Evolutionary conservation across 2,797 vertebrate genomes (phyloP), one percentile per base, ranked within the genome.

Genomic region (Urocyon cinereoargenteus): DNA sequence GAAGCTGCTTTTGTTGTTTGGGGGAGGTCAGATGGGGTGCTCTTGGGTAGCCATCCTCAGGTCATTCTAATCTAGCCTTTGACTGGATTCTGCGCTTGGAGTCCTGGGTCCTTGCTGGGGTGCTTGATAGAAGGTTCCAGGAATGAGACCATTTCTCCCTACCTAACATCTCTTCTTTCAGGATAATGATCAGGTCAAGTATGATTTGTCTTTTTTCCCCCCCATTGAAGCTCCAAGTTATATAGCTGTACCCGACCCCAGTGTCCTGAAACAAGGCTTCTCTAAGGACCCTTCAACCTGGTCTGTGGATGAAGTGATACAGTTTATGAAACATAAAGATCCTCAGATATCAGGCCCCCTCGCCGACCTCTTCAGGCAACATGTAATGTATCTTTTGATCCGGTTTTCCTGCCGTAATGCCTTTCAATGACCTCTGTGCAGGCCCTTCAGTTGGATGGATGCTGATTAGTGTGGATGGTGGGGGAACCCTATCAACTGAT

Each of bases 291-390:
- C 96, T 97, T 99, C 99, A 3, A 99, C 98, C 92, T 99, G 99
- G 99, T 99, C 99, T 96, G 99, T 99, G 96, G 99, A 99, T 84
- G 99, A 99, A 98, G 99, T 99, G 93, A 99, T 99, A 98, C 99
- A 98, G 98, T 99, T 99, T 97, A 99, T 99, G 98, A 99, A 99
- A 98, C 99, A 99, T 93, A 99, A 99, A 13, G 99, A 99, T 98
- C 99, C 99, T 66, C 98, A 99, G 10, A 99, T 99, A 0, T 98
- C 99, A 95, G 99, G 99, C 31, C 99, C 99, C 57, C 99, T 99
- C 6, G 99, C 99, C 0, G 99, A 99, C 91, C 99, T 99, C 61
- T 99, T 99, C 98, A 99, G 99, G 96, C 99, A 99, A 99, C 99
- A 99, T 79, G 99, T 99, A 98, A 98, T 99, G 99, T 88, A 66